Evolutionary conservation across 2,888 invertebrate species (phyloP).

Genomic region (Drosophila limbata): DNA sequence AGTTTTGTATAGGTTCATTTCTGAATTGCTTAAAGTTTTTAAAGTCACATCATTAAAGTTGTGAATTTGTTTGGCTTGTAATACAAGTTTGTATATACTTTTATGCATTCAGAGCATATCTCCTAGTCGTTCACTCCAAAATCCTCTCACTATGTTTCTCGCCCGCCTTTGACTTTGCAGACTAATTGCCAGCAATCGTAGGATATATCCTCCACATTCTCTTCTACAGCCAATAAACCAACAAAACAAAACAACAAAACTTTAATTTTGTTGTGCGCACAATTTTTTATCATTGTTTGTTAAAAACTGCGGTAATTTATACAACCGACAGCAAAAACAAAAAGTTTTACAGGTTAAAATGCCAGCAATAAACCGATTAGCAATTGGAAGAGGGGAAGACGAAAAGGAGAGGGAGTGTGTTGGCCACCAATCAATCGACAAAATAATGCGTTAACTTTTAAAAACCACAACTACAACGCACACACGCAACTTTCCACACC

Average conservation of each 20-base stretch:
- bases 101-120: background rate
- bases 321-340: conserved; percentile 62
- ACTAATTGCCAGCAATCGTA: conserved; percentile 68
- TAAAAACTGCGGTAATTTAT: conserved; percentile 81
- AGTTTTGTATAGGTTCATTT: background rate
- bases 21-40: background rate
- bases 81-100: background rate
- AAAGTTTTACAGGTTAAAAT: conserved; percentile 60
- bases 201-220: conserved; percentile 8
- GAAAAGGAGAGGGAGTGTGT: background rate
- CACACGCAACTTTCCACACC: conserved; percentile 74
- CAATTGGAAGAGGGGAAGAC: background rate
- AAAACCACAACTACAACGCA: conserved; percentile 62
- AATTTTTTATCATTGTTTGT: conserved; percentile 78
- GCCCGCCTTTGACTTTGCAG: conserved; percentile 55
- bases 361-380: conserved; percentile 56
- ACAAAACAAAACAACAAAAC: conserved; percentile 55
- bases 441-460: conserved; percentile 82
- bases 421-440: conserved; percentile 73
- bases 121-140: background rate
- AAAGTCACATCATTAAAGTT: background rate
- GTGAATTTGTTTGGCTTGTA: background rate
- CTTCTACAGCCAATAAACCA: conserved; percentile 14
- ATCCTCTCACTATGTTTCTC: conserved; percentile 6
- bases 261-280: conserved; percentile 66